These are phyloP conservation scores for Erebia ligea DNA, from an alignment of 2,888 invertebrate species.

Conservation along the genomic window DNA sequence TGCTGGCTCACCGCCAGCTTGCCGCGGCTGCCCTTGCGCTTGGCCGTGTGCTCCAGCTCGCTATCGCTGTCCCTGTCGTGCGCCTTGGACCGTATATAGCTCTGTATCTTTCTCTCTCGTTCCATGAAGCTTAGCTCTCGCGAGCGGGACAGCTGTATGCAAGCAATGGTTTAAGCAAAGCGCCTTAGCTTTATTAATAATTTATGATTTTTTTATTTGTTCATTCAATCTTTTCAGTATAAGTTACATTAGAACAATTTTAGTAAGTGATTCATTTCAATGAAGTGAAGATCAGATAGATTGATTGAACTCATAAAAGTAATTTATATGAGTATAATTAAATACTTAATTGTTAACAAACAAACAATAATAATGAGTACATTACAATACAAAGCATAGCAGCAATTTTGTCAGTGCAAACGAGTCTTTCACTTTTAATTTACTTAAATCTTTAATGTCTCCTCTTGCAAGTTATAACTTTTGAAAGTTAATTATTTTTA, in stretches of 20 bases:
- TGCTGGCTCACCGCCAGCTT: constrained; percentile 89
- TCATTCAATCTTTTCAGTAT: constrained; percentile 13
- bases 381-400: background rate
- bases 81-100: constrained; percentile 79
- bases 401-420: constrained; percentile 23
- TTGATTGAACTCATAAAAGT: background rate
- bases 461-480: background rate
- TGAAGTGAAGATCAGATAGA: background rate
- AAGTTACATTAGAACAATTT: too few species aligned
- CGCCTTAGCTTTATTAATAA: constrained; percentile 26
- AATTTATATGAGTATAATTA: background rate
- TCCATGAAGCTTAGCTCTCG: constrained; percentile 79
- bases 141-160: constrained; percentile 78
- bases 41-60: constrained; percentile 87
- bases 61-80: constrained; percentile 92
- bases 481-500: too few species aligned
- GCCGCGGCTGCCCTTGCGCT: constrained; percentile 84
- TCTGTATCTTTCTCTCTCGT: constrained; percentile 78
- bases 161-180: constrained; percentile 55
- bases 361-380: too few species aligned
- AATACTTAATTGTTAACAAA: background rate
- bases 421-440: background rate
- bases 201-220: background rate
- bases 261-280: background rate
- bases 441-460: background rate